Percentiles rank a stretch among this genome's conserved stretches.
Conservation (phyloP, 2,888 invertebrate species). For the Chaitophorus viminalis region DNA sequence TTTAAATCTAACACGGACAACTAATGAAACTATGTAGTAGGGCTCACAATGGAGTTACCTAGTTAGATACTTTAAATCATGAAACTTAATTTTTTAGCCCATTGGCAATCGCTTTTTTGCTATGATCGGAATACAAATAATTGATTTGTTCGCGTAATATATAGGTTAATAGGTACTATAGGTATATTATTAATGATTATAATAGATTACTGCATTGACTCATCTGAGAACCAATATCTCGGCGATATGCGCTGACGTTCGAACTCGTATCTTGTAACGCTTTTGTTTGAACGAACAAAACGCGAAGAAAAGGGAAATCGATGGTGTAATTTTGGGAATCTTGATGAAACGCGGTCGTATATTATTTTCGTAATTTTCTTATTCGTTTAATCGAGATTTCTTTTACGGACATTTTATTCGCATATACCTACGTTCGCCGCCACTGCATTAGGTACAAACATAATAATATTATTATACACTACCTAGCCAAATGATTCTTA, state of each 20-base stretch:
- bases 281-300: background rate
- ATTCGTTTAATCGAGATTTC: background rate
- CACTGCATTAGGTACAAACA: background rate
- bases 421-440: background rate
- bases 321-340: background rate
- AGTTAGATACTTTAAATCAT: too few relatives aligned
- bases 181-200: too few relatives aligned
- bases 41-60: too few relatives aligned
- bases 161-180: background rate
- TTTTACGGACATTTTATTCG: background rate
- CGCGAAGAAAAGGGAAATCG: background rate
- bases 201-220: background rate
- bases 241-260: background rate
- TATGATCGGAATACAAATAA: background rate
- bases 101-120: background rate
- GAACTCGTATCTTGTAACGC: background rate
- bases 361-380: background rate
- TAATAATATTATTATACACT: too few relatives aligned
- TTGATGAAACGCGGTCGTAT: background rate
- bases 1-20: too few relatives aligned
- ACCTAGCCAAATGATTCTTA: background rate
- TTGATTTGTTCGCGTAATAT: background rate
- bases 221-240: background rate
- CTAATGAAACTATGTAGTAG: too few relatives aligned
- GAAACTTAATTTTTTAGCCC: background rate